Evolutionary conservation across 2,888 invertebrate species (phyloP), one percentile per base, ranked within the genome.

Genomic region (Mythimna ferrago): DNA sequence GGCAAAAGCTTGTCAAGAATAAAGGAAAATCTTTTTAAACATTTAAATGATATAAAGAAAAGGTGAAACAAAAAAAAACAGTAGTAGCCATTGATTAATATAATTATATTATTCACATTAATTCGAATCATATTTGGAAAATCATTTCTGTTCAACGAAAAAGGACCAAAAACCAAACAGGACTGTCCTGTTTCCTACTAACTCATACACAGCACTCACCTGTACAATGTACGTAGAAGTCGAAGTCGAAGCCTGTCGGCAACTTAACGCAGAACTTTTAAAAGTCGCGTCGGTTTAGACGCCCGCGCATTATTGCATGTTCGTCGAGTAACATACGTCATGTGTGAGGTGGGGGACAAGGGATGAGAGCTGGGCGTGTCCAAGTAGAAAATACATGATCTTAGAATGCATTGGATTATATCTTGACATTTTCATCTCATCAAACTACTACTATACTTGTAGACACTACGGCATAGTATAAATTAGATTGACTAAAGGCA

Each of bases 191-290:
- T 0, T 0, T 16, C 14, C 21, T 0, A 54, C 32, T 38, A 73
- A 73, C 2, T 44, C 10, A n/a, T 62, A 38, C 4, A 16, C 65
- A 67, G 3, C 60, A 64, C 11, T 21, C 77, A 83, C 85, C 82
- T 87, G 84, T 83, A 81, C 74, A 11, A 58, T 1, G 58, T 38
- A n/a, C n/a, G 38, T 60, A 2, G n/a, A 38, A 32, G 81, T 70
- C 64, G 62, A 71, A 79, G 80, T 87, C 86, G 88, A 85, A 84
- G 84, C 86, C 86, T 86, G 88, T 85, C 86, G 83, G 84, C 88
- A 88, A 85, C 86, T 87, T 88, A 86, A 80, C 85, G 85, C 85
- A 82, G 81, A 84, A 88, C 88, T 90, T 89, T 89, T 85, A 87
- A 87, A 89, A 87, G 84, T 86, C 71, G 77, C 84, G 71, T 78